Conservation (phyloP, 2,888 invertebrate genomes). For the Schrankia costaestrigalis region DNA sequence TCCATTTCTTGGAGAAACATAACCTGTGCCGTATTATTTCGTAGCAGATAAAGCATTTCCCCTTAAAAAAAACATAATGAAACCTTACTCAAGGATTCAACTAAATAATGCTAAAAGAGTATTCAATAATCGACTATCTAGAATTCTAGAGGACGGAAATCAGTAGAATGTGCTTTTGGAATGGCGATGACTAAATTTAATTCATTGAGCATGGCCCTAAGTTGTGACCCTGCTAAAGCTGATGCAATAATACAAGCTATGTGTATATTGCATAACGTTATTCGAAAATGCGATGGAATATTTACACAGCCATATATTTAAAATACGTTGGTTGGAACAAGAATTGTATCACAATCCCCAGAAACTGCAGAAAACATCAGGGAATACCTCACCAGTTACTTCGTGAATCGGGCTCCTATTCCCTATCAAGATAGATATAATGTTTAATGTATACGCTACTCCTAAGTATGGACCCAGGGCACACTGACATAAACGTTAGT, state of each 20-base stretch:
- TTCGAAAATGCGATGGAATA: no score
- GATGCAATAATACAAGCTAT: constrained; percentile 13
- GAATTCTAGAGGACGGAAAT: constrained; percentile 15
- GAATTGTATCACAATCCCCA: no score
- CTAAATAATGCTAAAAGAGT: constrained; percentile 14
- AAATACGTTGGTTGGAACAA: no score
- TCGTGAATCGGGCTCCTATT: no score
- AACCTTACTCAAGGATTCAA: constrained; percentile 9
- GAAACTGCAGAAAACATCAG: no score
- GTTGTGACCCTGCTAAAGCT: constrained; percentile 12
- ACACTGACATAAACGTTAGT: no score
- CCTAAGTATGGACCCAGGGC: no score
- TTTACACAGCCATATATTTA: no score
- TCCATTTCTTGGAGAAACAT: constrained; percentile 7
- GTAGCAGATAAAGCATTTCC: constrained; percentile 14
- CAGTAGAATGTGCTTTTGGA: constrained; percentile 16
- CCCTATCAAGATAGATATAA: no score
- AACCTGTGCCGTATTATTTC: constrained; percentile 15
- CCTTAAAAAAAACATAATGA: constrained; percentile 8
- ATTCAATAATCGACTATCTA: constrained; percentile 17
- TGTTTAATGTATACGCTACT: no score
- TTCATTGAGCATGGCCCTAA: constrained; percentile 13
- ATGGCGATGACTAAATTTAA: constrained; percentile 20
- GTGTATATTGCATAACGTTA: constrained; percentile 14
- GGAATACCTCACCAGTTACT: no score